Percentiles rank a stretch among this genome's conserved stretches.
These are phyloP conservation scores for Urocyon cinereoargenteus DNA, from an alignment of 2,797 vertebrate species.

Conservation along the genomic window DNA sequence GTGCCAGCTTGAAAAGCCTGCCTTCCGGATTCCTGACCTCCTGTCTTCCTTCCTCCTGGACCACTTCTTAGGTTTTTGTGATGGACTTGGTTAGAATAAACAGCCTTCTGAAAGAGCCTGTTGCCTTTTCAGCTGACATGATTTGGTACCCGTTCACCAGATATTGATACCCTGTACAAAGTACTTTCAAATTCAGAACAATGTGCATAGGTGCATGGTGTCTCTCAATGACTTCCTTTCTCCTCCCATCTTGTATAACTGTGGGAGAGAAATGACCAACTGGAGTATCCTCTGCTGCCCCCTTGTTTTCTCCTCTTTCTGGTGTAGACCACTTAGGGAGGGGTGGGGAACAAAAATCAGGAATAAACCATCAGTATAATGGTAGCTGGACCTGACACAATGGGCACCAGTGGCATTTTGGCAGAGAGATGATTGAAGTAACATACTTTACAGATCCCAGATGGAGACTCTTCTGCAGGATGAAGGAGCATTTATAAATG, in stretches of 20 bases:
- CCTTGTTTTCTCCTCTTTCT: neutral
- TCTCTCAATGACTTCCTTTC: neutral
- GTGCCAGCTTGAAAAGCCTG: neutral
- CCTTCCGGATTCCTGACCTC: neutral
- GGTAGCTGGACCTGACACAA: neutral
- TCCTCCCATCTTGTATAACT: neutral
- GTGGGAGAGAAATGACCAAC: neutral
- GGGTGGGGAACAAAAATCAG: neutral
- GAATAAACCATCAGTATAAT: rapidly evolving
- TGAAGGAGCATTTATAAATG: neutral
- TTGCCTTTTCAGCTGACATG: neutral
- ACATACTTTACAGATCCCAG: neutral
- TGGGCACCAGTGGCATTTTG: neutral
- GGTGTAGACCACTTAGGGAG: neutral
- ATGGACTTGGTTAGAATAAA: neutral
- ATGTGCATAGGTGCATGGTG: neutral
- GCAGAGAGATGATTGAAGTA: neutral
- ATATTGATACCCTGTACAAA: neutral
- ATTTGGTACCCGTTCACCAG: neutral
- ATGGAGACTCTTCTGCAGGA: neutral
- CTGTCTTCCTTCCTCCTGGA: neutral
- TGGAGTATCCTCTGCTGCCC: neutral
- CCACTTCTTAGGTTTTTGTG: neutral
- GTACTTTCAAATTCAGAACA: neutral
- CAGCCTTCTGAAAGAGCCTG: neutral